phyloP scores from a whole-genome alignment of 2,797 vertebrate species.

The Graptemys geographica region DNA sequence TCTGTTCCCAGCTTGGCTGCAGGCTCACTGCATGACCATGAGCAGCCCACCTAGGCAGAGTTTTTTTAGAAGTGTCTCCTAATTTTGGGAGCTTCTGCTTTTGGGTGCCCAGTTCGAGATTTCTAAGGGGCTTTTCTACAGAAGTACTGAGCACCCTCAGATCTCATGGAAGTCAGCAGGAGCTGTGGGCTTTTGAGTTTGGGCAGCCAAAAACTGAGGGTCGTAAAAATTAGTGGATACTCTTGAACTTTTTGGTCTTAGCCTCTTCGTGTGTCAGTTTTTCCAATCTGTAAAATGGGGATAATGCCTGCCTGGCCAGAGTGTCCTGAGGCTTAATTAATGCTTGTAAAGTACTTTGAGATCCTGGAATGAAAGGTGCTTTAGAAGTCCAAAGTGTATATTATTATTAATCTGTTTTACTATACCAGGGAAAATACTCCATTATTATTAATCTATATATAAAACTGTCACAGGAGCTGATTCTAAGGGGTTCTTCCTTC shows the following conservation, averaged over 20 bases:
- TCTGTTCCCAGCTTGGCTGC: not conserved
- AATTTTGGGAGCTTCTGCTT: not conserved
- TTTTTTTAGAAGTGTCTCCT: not conserved
- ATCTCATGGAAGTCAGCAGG: not conserved
- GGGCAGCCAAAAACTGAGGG: not conserved
- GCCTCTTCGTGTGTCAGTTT: not conserved
- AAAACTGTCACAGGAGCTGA: not conserved
- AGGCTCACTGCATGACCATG: not conserved
- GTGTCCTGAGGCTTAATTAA: not conserved
- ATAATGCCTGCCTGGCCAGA: not conserved
- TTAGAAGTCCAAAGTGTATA: not conserved
- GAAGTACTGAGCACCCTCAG: not conserved
- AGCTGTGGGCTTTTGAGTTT: not conserved
- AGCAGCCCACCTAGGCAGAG: not conserved
- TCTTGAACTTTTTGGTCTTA: not conserved
- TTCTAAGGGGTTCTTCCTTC: not conserved
- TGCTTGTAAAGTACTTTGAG: not conserved
- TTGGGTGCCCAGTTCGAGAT: not conserved
- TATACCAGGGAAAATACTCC: not conserved
- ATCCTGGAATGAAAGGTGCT: not conserved
- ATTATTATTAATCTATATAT: not conserved
- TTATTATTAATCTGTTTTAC: not conserved
- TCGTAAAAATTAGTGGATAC: not conserved
- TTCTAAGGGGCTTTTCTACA: not conserved
- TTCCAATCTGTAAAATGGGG: not conserved